phyloP scores from a whole-genome alignment of 2,797 vertebrate genomes.

The Notolepis coatsorum region DNA sequence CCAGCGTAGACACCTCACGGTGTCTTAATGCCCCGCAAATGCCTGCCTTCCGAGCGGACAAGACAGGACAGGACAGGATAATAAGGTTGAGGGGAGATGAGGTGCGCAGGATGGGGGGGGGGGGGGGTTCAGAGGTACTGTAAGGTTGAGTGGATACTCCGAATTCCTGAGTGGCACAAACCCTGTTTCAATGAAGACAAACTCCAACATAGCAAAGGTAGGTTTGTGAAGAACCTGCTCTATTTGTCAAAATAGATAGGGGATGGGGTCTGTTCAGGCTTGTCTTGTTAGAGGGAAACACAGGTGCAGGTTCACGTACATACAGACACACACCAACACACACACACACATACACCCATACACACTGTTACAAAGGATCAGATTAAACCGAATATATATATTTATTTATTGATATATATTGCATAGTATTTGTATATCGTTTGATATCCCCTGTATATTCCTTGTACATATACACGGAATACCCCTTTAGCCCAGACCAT shows the following conservation, averaged over 20 bases:
- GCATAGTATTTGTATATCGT: no score
- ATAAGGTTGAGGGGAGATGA: neutral
- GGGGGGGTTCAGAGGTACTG: constrained; percentile 7
- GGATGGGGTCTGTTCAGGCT: constrained; percentile 14
- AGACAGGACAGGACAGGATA: neutral
- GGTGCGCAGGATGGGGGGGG: neutral
- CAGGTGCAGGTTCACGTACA: neutral
- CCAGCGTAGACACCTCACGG: neutral
- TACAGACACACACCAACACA: neutral
- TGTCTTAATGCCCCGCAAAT: constrained; percentile 13
- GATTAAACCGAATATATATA: no score
- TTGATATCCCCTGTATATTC: no score
- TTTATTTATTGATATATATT: no score
- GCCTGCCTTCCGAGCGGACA: no score
- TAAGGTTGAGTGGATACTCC: constrained; percentile 27
- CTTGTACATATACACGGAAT: no score
- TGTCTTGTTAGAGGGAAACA: constrained; percentile 2
- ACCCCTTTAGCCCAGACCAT: no score
- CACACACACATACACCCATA: neutral
- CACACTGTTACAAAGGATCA: no score
- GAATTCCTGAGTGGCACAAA: constrained; percentile 57
- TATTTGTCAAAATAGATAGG: constrained; percentile 13
- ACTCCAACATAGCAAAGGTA: constrained; percentile 1
- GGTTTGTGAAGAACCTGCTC: neutral
- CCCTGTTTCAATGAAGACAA: constrained; percentile 40